A percentile compares a stretch with the other conserved stretches of the same genome.
Evolutionary conservation across 2,797 vertebrate species (phyloP).

Genomic region (Passerculus sandwichensis): DNA sequence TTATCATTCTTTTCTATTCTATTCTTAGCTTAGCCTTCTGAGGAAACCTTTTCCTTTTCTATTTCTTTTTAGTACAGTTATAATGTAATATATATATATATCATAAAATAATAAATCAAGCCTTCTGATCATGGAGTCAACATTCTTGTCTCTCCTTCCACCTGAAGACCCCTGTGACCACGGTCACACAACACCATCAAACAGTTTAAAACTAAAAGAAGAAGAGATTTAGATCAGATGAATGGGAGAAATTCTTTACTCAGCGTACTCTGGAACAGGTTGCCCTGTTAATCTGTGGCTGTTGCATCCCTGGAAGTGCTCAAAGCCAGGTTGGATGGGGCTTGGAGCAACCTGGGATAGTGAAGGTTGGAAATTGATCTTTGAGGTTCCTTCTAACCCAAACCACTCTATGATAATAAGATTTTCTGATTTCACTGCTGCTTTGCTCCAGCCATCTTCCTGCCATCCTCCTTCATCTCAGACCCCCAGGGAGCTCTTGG

Average conservation of each 20-base stretch:
- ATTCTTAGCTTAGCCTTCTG: no score
- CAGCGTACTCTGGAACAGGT: not conserved
- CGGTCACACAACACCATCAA: not conserved
- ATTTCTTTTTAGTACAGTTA: no score
- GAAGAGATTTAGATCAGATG: not conserved
- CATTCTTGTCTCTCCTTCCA: no score
- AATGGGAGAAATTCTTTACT: not conserved
- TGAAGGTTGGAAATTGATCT: not conserved
- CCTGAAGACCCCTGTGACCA: no score
- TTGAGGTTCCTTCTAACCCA: not conserved
- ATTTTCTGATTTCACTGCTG: not conserved
- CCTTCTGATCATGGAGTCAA: no score
- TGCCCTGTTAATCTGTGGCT: not conserved
- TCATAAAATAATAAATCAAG: no score
- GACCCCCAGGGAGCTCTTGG: not conserved
- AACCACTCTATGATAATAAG: not conserved
- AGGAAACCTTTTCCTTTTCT: no score
- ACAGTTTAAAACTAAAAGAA: not conserved
- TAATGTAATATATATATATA: no score
- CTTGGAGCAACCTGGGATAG: not conserved
- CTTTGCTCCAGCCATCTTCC: not conserved
- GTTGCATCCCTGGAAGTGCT: not conserved
- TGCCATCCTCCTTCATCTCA: not conserved
- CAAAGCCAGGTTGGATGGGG: not conserved
- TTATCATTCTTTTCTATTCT: no score